phyloP scores from a whole-genome alignment of 2,113 vertebrate genomes.

The Notarius lentiginosus region DNA sequence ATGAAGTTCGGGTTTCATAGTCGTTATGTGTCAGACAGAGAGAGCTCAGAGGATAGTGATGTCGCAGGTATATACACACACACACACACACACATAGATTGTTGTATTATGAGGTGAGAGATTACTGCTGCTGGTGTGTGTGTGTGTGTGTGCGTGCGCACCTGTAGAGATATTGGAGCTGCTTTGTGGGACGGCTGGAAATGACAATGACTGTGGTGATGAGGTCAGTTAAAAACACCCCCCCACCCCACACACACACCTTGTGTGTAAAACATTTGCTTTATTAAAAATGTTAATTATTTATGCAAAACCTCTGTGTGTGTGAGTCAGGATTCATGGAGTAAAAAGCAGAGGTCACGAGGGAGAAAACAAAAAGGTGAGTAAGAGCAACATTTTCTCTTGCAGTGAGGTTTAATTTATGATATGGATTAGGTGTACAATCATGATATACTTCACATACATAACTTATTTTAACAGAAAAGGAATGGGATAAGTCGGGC shows the following conservation, averaged over 20 bases:
- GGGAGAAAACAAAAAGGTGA: neutral
- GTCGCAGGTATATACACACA: slow-evolving; percentile 34
- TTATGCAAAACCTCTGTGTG: neutral
- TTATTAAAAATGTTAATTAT: neutral
- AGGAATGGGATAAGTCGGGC: too few relatives aligned
- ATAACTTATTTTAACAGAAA: too few relatives aligned
- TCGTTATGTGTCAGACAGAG: slow-evolving; percentile 34
- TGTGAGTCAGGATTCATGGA: slow-evolving; percentile 1
- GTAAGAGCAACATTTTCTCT: neutral
- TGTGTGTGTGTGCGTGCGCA: slow-evolving; percentile 14
- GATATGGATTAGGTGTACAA: neutral
- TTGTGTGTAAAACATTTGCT: neutral
- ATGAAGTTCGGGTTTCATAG: slow-evolving; percentile 46
- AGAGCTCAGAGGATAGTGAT: slow-evolving; percentile 40
- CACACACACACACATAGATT: neutral
- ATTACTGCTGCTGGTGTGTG: neutral
- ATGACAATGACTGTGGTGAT: slow-evolving; percentile 17
- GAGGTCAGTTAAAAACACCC: slow-evolving; percentile 10
- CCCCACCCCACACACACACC: neutral
- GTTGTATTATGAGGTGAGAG: neutral
- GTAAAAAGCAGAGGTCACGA: neutral
- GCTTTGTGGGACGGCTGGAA: neutral
- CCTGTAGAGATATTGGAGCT: slow-evolving; percentile 28
- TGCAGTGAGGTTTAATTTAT: neutral
- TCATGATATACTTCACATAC: neutral